These are phyloP conservation scores for Dynastes grantii DNA, from an alignment of 2,888 invertebrate genomes.

Conservation along the genomic window DNA sequence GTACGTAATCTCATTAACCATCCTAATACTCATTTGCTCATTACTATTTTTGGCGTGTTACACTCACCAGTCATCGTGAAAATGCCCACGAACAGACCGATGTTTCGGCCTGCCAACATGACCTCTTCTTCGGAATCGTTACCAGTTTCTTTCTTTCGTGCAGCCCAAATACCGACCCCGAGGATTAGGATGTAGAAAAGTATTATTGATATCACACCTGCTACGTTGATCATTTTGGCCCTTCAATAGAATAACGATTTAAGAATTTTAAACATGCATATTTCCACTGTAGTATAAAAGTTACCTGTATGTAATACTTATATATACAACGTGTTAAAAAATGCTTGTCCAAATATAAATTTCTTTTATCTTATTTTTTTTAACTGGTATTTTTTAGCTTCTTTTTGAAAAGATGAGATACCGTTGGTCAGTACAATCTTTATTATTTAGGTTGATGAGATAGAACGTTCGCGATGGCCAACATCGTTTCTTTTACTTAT, in stretches of 20 bases:
- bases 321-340: constrained; percentile 5
- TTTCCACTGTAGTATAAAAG: neutral
- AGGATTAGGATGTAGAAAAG: constrained; percentile 97
- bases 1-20: too few relatives aligned
- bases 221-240: constrained; percentile 88
- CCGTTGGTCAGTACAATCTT: neutral
- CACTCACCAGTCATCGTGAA: constrained; percentile 97
- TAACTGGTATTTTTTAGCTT: constrained; percentile 25
- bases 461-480: constrained; percentile 14
- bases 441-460: neutral
- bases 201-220: constrained; percentile 94
- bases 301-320: constrained; percentile 42
- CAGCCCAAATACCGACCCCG: constrained; percentile 97
- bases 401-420: neutral
- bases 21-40: too few relatives aligned
- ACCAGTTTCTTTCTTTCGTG: constrained; percentile 90
- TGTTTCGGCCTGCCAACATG: constrained; percentile 98
- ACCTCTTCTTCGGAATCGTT: constrained; percentile 97
- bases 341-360: constrained; percentile 30
- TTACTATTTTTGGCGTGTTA: constrained; percentile 30
- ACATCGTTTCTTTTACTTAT: constrained; percentile 16
- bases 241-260: constrained; percentile 34
- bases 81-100: constrained; percentile 96
- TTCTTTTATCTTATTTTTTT: constrained; percentile 20
- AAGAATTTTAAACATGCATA: neutral